Conservation (phyloP, 1,140 invertebrate species). For the Panonychus citri region DNA sequence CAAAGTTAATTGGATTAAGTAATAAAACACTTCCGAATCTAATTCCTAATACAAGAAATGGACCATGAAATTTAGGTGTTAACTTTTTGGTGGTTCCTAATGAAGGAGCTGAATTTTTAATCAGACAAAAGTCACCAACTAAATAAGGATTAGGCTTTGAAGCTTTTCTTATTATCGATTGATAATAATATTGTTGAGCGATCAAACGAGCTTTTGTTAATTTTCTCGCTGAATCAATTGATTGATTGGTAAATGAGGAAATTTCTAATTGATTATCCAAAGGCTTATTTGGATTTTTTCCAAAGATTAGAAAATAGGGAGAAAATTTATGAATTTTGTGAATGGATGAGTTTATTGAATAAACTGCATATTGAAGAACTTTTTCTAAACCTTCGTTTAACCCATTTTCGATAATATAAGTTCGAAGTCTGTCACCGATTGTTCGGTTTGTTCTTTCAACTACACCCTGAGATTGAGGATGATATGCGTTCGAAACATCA, state of each 20-base stretch:
- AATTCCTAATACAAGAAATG: no score
- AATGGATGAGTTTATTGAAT: background rate
- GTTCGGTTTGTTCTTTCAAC: slow-evolving; percentile 6
- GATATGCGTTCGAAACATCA: background rate
- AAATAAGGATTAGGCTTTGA: no score
- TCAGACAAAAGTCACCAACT: background rate
- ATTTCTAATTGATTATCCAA: background rate
- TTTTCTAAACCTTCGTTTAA: background rate
- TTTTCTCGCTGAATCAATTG: background rate
- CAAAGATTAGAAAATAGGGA: background rate
- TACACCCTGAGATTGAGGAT: background rate
- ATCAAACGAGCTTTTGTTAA: background rate
- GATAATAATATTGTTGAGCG: background rate
- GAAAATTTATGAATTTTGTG: background rate
- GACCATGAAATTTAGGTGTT: no score
- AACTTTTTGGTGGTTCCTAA: no score
- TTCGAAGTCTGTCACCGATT: background rate
- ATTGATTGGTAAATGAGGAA: background rate
- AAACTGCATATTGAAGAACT: background rate
- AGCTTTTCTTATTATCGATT: background rate
- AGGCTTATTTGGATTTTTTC: background rate
- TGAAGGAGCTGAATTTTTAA: no score
- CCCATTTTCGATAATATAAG: background rate
- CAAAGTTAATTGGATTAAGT: no score
- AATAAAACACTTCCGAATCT: no score